phyloP scores from a whole-genome alignment of 2,888 invertebrate genomes.

The Lycophotia porphyrea region DNA sequence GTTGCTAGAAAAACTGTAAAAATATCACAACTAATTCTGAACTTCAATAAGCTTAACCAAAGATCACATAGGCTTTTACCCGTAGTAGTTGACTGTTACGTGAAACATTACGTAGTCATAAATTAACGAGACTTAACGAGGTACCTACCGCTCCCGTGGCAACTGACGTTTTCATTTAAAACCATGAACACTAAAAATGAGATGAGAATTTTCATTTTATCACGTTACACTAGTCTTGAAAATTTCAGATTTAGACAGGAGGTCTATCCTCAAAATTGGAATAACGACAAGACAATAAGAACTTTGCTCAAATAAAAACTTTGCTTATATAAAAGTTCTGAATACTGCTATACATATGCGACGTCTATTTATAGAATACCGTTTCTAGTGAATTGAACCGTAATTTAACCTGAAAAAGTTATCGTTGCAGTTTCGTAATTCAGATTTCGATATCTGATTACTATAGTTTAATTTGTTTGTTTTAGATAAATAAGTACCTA shows the following conservation, averaged over 20 bases:
- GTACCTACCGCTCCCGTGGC: slow-evolving; percentile 35
- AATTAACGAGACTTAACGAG: background rate
- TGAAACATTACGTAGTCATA: background rate
- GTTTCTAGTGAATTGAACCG: background rate
- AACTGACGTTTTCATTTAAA: slow-evolving; percentile 32
- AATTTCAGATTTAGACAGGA: background rate
- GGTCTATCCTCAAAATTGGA: background rate
- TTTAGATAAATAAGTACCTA: slow-evolving; percentile 30
- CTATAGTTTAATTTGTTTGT: slow-evolving; percentile 32
- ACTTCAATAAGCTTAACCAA: background rate
- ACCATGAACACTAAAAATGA: slow-evolving; percentile 21
- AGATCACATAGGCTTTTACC: background rate
- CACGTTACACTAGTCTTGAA: background rate
- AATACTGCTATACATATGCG: background rate
- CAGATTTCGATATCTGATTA: slow-evolving; percentile 34
- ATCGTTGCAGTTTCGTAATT: slow-evolving; percentile 52
- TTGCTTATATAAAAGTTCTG: background rate
- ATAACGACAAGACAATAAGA: background rate
- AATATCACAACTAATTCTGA: background rate
- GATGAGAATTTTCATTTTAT: slow-evolving; percentile 48
- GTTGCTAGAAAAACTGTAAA: background rate
- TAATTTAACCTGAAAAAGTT: slow-evolving; percentile 33
- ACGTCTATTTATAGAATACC: slow-evolving; percentile 22
- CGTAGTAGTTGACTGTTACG: too few relatives aligned
- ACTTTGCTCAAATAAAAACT: background rate